Evolutionary conservation across 1,140 invertebrate genomes (phyloP).

Genomic region (Cydia splendana): DNA sequence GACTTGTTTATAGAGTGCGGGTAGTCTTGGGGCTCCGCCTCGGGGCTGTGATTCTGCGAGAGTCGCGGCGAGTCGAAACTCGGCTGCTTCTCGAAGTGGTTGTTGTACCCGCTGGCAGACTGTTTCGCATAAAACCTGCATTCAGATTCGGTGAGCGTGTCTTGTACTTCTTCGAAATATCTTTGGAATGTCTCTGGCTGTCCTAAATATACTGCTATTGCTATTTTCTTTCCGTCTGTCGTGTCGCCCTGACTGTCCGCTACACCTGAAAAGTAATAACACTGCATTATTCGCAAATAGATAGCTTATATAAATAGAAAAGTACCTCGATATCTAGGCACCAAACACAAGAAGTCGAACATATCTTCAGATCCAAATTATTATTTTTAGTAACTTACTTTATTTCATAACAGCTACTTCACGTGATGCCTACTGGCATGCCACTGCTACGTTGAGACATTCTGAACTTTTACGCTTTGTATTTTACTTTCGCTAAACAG

Average conservation of each 20-base stretch:
- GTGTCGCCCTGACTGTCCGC: conserved; percentile 86
- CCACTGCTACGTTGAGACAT: too few relatives aligned
- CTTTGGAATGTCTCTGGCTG: conserved; percentile 88
- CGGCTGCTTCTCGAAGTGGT: conserved; percentile 79
- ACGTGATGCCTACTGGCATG: too few relatives aligned
- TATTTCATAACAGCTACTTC: too few relatives aligned
- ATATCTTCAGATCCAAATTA: too few relatives aligned
- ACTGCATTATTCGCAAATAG: not conserved
- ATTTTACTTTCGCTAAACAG: too few relatives aligned
- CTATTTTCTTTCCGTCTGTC: conserved; percentile 92
- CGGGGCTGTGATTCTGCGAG: conserved; percentile 78
- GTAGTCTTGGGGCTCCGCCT: conserved; percentile 74
- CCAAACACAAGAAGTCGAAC: too few relatives aligned
- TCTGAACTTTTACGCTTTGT: too few relatives aligned
- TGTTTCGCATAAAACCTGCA: conserved; percentile 78
- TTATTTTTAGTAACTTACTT: too few relatives aligned
- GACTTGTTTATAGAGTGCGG: conserved; percentile 73
- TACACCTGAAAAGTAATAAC: conserved; percentile 65
- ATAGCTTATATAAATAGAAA: conserved; percentile 9
- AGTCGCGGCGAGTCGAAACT: conserved; percentile 77
- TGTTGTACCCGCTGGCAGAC: conserved; percentile 67
- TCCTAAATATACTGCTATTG: conserved; percentile 90
- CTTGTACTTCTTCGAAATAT: conserved; percentile 84
- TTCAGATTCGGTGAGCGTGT: conserved; percentile 81
- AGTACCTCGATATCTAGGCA: conserved; percentile 19